Evolutionary conservation across 1,140 invertebrate species (phyloP).

Genomic region (Caenorhabditis brenneri): DNA sequence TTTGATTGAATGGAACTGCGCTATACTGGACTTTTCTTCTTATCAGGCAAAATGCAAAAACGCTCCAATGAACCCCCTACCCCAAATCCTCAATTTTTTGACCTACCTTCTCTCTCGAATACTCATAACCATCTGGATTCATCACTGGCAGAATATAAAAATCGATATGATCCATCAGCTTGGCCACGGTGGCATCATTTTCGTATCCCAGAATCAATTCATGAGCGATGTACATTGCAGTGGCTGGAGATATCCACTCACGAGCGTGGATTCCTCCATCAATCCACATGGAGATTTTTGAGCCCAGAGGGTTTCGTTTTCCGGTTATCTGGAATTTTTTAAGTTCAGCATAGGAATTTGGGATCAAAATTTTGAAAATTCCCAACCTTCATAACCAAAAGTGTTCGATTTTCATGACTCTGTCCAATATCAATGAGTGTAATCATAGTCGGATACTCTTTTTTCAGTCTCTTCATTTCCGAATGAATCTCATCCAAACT

Average conservation of each 20-base stretch:
- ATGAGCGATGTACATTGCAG: slow-evolving; percentile 65
- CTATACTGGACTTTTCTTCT: too few relatives aligned
- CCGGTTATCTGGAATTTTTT: slow-evolving; percentile 47
- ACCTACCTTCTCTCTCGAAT: slow-evolving; percentile 64
- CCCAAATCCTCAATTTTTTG: too few relatives aligned
- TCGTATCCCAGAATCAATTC: slow-evolving; percentile 65
- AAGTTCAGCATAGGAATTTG: too few relatives aligned
- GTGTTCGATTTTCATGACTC: slow-evolving; percentile 67
- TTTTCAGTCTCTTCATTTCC: slow-evolving; percentile 60
- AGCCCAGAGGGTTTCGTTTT: slow-evolving; percentile 44
- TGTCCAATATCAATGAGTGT: slow-evolving; percentile 67
- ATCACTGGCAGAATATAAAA: slow-evolving; percentile 77
- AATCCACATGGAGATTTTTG: slow-evolving; percentile 70
- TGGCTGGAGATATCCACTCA: slow-evolving; percentile 70
- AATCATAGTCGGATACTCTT: slow-evolving; percentile 63
- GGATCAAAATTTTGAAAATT: too few relatives aligned
- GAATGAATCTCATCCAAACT: slow-evolving; percentile 61
- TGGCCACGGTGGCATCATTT: slow-evolving; percentile 65
- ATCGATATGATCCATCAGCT: slow-evolving; percentile 72
- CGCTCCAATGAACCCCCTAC: too few relatives aligned
- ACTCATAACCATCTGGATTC: slow-evolving; percentile 78
- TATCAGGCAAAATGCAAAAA: too few relatives aligned
- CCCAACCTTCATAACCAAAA: slow-evolving; percentile 66
- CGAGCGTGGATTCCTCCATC: slow-evolving; percentile 72
- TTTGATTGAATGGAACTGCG: too few relatives aligned